phyloP scores from a whole-genome alignment of 2,797 vertebrate species.

The Rhynchonycteris naso region DNA sequence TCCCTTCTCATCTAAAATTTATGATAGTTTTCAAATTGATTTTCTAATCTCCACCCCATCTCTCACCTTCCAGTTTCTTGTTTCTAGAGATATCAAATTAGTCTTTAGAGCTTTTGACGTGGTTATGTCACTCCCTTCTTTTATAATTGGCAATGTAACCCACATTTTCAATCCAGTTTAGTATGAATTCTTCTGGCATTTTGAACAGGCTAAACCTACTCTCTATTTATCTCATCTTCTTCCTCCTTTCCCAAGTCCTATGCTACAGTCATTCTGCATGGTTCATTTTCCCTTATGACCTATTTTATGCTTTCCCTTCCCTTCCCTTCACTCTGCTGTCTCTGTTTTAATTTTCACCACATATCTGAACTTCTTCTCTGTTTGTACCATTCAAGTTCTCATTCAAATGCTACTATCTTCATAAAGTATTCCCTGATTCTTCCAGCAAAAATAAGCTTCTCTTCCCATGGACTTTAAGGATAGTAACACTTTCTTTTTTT shows the following conservation, averaged over 20 bases:
- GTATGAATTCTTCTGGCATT: neutral
- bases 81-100: neutral
- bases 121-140: neutral
- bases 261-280: neutral
- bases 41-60: neutral
- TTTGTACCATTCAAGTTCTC: neutral
- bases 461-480: neutral
- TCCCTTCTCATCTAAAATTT: neutral
- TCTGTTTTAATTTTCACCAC: neutral
- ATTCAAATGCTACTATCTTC: neutral
- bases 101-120: neutral
- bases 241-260: neutral
- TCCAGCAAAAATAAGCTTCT: neutral
- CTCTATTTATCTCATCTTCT: neutral
- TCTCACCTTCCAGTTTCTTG: neutral
- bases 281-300: neutral
- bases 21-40: neutral
- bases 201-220: neutral
- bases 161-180: conserved; percentile 34
- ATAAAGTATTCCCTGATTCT: neutral
- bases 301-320: neutral
- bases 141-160: neutral
- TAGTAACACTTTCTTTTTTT: neutral
- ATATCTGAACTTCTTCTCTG: neutral
- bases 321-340: neutral